Evolutionary conservation across 2,797 vertebrate genomes (phyloP).

Genomic region (Botia kubotai): DNA sequence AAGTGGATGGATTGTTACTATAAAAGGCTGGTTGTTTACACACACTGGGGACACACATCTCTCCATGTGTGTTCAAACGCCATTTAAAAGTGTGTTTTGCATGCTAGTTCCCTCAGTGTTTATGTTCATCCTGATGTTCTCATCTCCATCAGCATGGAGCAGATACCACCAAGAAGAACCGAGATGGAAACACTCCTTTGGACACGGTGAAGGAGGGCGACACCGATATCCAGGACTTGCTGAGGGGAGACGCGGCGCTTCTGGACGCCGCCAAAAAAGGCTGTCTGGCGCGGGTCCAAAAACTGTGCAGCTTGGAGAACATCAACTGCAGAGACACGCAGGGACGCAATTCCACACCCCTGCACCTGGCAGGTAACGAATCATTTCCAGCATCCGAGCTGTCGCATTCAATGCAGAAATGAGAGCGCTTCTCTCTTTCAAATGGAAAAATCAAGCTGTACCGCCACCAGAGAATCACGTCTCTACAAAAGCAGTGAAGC

Average conservation of each 20-base stretch:
- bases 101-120: no score
- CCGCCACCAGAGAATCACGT: constrained; percentile 21
- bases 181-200: constrained; percentile 95
- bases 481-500: constrained; percentile 33
- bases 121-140: background rate
- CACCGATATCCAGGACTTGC: constrained; percentile 96
- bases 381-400: background rate
- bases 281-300: constrained; percentile 95
- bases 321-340: constrained; percentile 98
- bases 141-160: constrained; percentile 87
- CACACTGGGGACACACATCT: no score
- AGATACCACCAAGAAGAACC: constrained; percentile 97
- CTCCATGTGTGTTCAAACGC: no score
- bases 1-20: no score
- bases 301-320: constrained; percentile 94
- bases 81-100: no score
- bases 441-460: constrained; percentile 31
- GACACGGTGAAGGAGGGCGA: constrained; percentile 98
- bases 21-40: no score
- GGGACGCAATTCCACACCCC: constrained; percentile 94
- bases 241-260: constrained; percentile 93
- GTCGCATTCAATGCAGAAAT: background rate
- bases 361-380: constrained; percentile 92
- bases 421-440: constrained; percentile 18
- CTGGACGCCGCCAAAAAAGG: constrained; percentile 97